phyloP scores from a whole-genome alignment of 2,113 vertebrate species.

The Naja naja region DNA sequence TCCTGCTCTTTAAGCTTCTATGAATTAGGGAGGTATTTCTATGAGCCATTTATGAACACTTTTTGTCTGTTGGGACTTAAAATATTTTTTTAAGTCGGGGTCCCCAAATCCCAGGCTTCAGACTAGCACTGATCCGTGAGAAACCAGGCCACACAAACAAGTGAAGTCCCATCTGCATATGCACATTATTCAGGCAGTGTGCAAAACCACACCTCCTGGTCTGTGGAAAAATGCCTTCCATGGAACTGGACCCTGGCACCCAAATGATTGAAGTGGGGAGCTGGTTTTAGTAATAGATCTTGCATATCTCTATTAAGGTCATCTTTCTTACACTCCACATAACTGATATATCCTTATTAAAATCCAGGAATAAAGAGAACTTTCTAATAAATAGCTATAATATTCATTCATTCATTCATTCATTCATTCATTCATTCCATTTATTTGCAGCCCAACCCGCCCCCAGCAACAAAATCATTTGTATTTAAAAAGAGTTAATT shows the following conservation, averaged over 20 bases:
- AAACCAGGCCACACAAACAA: too few relatives aligned
- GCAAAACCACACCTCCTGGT: too few relatives aligned
- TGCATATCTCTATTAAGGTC: not conserved
- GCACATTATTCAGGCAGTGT: too few relatives aligned
- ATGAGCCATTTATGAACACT: not conserved
- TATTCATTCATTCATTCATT: too few relatives aligned
- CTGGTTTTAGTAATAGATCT: not conserved
- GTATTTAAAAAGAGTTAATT: not conserved
- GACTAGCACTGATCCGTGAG: too few relatives aligned
- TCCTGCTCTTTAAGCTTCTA: not conserved
- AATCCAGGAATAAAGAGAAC: not conserved
- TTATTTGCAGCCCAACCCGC: too few relatives aligned
- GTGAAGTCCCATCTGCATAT: too few relatives aligned
- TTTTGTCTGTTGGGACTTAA: not conserved
- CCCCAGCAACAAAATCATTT: not conserved
- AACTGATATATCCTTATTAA: not conserved
- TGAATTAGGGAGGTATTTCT: not conserved
- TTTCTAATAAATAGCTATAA: not conserved
- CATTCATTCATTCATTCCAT: too few relatives aligned
- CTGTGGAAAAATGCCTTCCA: too few relatives aligned
- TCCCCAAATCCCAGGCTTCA: too few relatives aligned
- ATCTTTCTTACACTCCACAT: not conserved
- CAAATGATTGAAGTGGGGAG: too few relatives aligned
- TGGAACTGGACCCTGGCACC: too few relatives aligned
- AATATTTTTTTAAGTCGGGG: not conserved